Base-by-base conservation (phyloP, 2,888 invertebrate genomes). In the Cantharis rustica region DNA sequence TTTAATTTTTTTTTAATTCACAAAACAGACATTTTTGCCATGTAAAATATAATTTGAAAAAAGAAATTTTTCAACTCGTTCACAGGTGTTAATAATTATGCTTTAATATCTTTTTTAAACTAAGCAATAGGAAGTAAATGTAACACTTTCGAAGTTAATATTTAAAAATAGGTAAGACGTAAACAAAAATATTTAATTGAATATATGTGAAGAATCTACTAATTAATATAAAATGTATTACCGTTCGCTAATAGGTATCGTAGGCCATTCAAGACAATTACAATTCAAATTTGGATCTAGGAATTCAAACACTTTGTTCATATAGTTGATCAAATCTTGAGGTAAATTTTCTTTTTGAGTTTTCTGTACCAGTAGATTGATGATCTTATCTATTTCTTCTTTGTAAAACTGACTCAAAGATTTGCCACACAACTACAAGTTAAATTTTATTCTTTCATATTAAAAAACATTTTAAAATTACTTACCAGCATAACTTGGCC, bases 401-500 rank as follows among this genome's bases (percentile, higher is more conserved):
- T 84, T 85, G 75, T 86, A 82, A 71, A 84, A 84, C 61, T 80
- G 68, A 79, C 88, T 88, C 74, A 86, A 84, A 4, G 86, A 85
- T 76, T 84, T 82, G 16, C 88, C 88, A 71, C 87, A 87, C 75
- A 88, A 84, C 87, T 88, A 75, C 15, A 82, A 80, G 68, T 68
- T 68, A 47, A 27, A 64, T 68, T 75, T 72, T 64, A 79, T 66
- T n/a, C 27, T 47, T 23, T 5, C 17, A n/a, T 63, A 68, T 16
- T 23, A 47, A 62, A 72, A n/a, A 9, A 70, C 61, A 26, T 26
- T 26, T 27, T 27, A 71, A 70, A 79, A 77, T 64, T 68, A 66
- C 61, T 88, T 89, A 95, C 95, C 90, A 95, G 95, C 15, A 96
- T 89, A 66, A 95, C 92, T 88, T 96, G 95, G 86, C 96, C 96